A percentile compares a stretch with the other conserved stretches of the same genome.
phyloP scores from a whole-genome alignment of 1,140 invertebrate genomes.

The Scaptomyza pallida region DNA sequence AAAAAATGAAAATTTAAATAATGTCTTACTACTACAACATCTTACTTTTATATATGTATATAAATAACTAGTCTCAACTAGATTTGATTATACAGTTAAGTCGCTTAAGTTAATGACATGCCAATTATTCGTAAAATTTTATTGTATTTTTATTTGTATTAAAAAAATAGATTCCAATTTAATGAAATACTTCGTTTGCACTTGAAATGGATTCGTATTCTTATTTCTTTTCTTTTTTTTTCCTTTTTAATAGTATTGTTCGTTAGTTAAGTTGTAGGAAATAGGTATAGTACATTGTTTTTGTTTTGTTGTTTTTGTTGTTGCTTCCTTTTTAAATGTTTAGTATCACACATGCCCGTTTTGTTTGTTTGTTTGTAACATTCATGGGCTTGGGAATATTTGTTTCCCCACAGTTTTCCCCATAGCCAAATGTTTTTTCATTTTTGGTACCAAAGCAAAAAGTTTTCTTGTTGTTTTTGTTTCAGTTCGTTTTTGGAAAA shows the following conservation, averaged over 20 bases:
- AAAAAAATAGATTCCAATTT: conserved; percentile 71
- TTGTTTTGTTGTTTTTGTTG: conserved; percentile 54
- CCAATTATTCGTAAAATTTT: conserved; percentile 45
- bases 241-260: too few species aligned
- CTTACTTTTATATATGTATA: conserved; percentile 22
- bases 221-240: not conserved
- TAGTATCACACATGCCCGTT: conserved; percentile 77
- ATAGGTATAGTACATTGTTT: conserved; percentile 40
- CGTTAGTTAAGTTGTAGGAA: conserved; percentile 33
- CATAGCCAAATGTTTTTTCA: conserved; percentile 27
- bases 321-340: conserved; percentile 67
- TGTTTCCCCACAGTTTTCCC: not conserved
- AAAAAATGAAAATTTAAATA: conserved; percentile 43
- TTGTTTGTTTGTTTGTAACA: conserved; percentile 45
- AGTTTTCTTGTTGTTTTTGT: conserved; percentile 48
- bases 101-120: conserved; percentile 43
- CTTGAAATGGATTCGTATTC: conserved; percentile 13
- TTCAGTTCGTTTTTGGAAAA: conserved; percentile 64
- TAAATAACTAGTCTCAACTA: conserved; percentile 42
- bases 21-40: conserved; percentile 31
- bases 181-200: conserved; percentile 13
- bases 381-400: conserved; percentile 4
- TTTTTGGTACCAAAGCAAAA: conserved; percentile 52
- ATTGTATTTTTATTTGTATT: conserved; percentile 26
- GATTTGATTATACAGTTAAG: conserved; percentile 35